Evolutionary conservation across 2,888 invertebrate genomes (phyloP), one percentile per base, ranked within the genome.

Genomic region (Fabriciana adippe): DNA sequence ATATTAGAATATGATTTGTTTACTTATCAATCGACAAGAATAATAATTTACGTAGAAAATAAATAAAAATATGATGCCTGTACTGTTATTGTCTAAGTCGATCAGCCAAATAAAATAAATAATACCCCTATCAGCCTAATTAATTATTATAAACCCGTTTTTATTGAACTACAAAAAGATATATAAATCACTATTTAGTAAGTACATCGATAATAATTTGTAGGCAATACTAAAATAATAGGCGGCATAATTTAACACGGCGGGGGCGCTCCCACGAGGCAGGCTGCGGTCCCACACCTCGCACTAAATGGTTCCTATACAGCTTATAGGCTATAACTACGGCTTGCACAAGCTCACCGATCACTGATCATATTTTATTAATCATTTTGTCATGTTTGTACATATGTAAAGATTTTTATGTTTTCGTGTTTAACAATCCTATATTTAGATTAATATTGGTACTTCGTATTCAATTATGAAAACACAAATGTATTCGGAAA

Each of bases 201-300:
- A 61, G 54, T 60, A n/a, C 45, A n/a, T 61, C 41, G 41, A 66
- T 66, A 55, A 66, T 66, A 55, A 66, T 66, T 66, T 66, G 66
- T 55, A 59, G 59, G 48, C 59, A 66, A 59, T 59, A 66, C 53
- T 61, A 61, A 55, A 66, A 61, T 66, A 56, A 64, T 64, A 55
- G 64, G 69, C 63, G 63, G 67, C 70, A 65, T 59, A 70, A 71
- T 72, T 68, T 61, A 41, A 63, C 50, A 75, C 72, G 65, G 81
- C 77, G 83, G 81, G 79, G 86, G 86, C 87, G 86, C 87, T 81
- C 87, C 88, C 83, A 87, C 87, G 74, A 69, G 62, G 64, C 57
- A 18, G 61, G 51, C 53, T 18, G 70, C 62, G 67, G 55, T 72
- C 68, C 79, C 79, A 85, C 85, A 82, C 83, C 81, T 76, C 79